Percentiles rank a stretch among this genome's conserved stretches.
Conservation (phyloP, 2,797 vertebrate species). For the Cebuella pygmaea region DNA sequence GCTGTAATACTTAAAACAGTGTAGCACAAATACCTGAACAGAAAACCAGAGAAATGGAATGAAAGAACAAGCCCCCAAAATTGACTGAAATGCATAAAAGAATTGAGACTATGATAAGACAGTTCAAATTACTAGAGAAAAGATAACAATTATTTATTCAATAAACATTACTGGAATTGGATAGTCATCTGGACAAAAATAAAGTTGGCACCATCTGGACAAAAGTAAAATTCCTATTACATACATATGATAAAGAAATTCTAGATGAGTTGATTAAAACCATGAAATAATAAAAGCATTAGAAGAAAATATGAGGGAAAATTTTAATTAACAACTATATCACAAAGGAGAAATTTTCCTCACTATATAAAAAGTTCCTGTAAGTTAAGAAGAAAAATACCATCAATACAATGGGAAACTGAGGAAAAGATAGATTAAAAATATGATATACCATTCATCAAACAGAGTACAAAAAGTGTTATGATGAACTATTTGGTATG, state of each 20-base stretch:
- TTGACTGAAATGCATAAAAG: neutral
- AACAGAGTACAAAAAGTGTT: neutral
- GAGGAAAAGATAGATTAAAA: neutral
- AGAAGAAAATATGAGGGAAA: neutral
- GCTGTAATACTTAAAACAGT: neutral
- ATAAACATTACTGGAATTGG: neutral
- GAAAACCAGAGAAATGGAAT: neutral
- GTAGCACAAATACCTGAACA: neutral
- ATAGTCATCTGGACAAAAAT: neutral
- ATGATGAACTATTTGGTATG: neutral
- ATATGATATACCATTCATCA: neutral
- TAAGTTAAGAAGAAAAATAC: neutral
- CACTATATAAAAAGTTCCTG: neutral
- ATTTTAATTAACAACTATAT: conserved; percentile 9
- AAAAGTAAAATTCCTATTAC: neutral
- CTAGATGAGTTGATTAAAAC: neutral
- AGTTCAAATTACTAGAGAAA: neutral
- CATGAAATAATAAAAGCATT: neutral
- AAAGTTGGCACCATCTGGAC: neutral
- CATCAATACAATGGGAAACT: neutral
- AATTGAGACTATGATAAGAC: neutral
- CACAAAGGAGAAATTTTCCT: conserved; percentile 12
- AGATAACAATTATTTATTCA: neutral
- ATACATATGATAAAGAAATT: neutral
- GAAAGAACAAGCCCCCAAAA: neutral